Evolutionary conservation across 2,888 invertebrate species (phyloP).

Genomic region (Phymatocera aterrima): DNA sequence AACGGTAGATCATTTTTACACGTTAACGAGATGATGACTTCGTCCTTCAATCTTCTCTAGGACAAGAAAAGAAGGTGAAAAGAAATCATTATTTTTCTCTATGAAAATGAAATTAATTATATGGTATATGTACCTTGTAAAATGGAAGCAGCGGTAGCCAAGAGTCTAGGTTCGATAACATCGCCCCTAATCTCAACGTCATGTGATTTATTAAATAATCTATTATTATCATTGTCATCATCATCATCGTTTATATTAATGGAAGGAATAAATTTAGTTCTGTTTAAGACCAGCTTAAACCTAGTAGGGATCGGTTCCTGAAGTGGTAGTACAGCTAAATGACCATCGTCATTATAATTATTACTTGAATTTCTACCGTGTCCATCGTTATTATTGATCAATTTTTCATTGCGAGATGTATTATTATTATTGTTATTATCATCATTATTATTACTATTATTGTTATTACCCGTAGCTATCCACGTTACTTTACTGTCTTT

Average conservation of each 20-base stretch:
- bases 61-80: no score
- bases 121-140: constrained; percentile 59
- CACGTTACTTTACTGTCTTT: constrained; percentile 65
- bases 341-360: constrained; percentile 45
- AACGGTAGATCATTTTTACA: no score
- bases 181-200: constrained; percentile 60
- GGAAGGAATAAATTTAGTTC: constrained; percentile 56
- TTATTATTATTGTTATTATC: no score
- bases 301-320: constrained; percentile 53
- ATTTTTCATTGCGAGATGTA: constrained; percentile 50
- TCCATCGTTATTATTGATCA: constrained; percentile 47
- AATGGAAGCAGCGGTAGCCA: constrained; percentile 65
- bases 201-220: constrained; percentile 62
- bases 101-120: no score
- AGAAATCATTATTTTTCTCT: no score
- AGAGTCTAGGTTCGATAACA: constrained; percentile 59
- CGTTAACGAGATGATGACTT: no score
- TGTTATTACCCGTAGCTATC: constrained; percentile 61
- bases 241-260: constrained; percentile 51
- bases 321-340: constrained; percentile 63
- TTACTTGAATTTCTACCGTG: constrained; percentile 53
- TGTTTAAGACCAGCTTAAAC: constrained; percentile 63
- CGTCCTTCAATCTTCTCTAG: neutral
- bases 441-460: no score
- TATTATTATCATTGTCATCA: constrained; percentile 54